Conservation (phyloP, 2,113 vertebrate species). For the Poecilia latipinna region DNA sequence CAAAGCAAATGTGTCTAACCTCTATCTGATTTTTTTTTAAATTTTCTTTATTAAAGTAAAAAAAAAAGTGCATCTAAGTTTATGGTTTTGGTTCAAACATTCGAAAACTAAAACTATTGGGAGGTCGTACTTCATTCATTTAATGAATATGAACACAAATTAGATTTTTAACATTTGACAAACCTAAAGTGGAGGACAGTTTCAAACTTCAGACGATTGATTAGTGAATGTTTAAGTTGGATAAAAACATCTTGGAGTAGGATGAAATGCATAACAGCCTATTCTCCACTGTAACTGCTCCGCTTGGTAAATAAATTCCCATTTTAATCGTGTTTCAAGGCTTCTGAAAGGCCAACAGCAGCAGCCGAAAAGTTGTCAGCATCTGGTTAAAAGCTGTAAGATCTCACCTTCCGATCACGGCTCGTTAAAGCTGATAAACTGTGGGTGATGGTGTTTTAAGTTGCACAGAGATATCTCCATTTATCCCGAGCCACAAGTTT, state of each 20-base stretch:
- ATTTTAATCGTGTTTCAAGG: conserved; percentile 34
- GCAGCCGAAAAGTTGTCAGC: conserved; percentile 40
- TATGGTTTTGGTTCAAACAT: not conserved
- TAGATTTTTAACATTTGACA: no score
- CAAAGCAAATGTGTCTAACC: not conserved
- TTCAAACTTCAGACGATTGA: not conserved
- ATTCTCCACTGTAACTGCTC: conserved; percentile 42
- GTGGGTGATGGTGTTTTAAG: conserved; percentile 55
- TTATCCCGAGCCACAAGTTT: conserved; percentile 59
- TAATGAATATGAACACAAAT: no score
- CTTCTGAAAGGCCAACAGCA: conserved; percentile 26
- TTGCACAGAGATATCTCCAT: conserved; percentile 65
- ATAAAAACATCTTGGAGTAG: not conserved
- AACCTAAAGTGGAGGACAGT: not conserved
- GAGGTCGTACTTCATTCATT: no score
- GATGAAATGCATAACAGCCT: no score
- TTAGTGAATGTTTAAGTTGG: not conserved
- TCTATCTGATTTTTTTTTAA: not conserved
- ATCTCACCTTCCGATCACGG: conserved; percentile 48
- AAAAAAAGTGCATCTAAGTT: not conserved
- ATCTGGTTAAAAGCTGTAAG: conserved; percentile 18
- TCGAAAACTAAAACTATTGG: no score
- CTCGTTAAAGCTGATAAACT: conserved; percentile 69
- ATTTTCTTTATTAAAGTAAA: not conserved
- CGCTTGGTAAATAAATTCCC: conserved; percentile 29